These are phyloP conservation scores for Tinea pellionella DNA, from an alignment of 2,888 invertebrate species.

Conservation along the genomic window DNA sequence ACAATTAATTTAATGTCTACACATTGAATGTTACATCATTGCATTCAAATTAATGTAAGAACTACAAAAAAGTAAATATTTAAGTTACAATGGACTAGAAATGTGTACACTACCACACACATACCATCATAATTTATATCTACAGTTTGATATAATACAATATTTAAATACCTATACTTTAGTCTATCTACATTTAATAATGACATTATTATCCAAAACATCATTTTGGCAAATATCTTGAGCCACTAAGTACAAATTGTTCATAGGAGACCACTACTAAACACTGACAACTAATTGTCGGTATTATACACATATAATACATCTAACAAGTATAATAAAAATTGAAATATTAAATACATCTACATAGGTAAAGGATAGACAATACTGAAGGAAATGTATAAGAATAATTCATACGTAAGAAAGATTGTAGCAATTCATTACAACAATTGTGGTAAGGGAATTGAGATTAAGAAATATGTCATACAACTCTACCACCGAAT, in stretches of 20 bases:
- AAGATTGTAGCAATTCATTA: slow-evolving; percentile 8
- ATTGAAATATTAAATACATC: neutral
- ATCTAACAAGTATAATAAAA: neutral
- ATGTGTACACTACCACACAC: neutral
- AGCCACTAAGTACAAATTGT: slow-evolving; percentile 27
- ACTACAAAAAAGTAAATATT: neutral
- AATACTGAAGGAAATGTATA: neutral
- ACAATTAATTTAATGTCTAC: neutral
- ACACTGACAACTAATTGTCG: neutral
- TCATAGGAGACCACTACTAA: neutral
- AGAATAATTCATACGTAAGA: neutral
- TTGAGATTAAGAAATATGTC: slow-evolving; percentile 4
- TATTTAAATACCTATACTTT: neutral
- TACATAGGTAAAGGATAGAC: neutral
- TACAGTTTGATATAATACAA: neutral
- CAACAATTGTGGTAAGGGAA: slow-evolving; percentile 2
- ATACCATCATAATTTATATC: neutral
- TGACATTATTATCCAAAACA: slow-evolving; percentile 21
- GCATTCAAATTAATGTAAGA: neutral
- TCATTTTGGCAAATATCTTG: slow-evolving; percentile 60
- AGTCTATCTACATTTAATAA: too few relatives aligned
- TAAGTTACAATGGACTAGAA: neutral
- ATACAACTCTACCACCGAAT: neutral
- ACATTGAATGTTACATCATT: neutral
- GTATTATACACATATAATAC: neutral